A percentile compares a stretch with the other conserved stretches of the same genome.
phyloP scores from a whole-genome alignment of 2,888 invertebrate genomes.

The Hedya salicella region DNA sequence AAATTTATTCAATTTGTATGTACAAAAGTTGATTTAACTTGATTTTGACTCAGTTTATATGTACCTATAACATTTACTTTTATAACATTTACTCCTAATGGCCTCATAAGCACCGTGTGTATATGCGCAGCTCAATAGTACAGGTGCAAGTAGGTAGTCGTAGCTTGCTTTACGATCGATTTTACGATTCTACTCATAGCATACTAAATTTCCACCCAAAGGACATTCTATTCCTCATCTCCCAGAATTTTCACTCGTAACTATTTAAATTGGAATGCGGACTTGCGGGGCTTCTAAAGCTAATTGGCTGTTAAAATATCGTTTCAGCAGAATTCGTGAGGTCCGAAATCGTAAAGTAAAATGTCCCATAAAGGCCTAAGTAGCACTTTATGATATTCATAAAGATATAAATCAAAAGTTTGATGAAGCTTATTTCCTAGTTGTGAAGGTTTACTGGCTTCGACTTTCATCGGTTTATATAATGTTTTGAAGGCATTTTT shows the following conservation, averaged over 20 bases:
- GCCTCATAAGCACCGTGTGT: no score
- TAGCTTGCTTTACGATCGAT: no score
- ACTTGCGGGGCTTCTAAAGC: not conserved
- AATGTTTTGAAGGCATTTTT: not conserved
- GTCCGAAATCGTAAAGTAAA: slow-evolving; percentile 19
- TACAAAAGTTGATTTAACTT: no score
- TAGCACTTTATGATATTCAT: slow-evolving; percentile 30
- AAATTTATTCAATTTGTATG: no score
- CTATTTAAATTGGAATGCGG: not conserved
- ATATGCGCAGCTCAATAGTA: no score
- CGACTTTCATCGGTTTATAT: not conserved
- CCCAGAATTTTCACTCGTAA: not conserved
- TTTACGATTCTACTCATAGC: no score
- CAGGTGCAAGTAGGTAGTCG: no score
- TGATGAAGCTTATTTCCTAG: slow-evolving; percentile 22
- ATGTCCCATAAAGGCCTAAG: slow-evolving; percentile 20
- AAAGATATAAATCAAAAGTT: slow-evolving; percentile 17
- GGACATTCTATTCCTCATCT: no score
- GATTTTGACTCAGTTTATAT: no score
- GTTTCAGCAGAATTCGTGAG: slow-evolving; percentile 5
- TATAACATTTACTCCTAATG: no score
- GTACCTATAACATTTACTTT: no score
- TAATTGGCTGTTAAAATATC: slow-evolving; percentile 11
- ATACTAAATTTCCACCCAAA: no score
- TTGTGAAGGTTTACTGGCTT: slow-evolving; percentile 29